Evolutionary conservation across 1,140 invertebrate species (phyloP).

Genomic region (Aphis craccivora): DNA sequence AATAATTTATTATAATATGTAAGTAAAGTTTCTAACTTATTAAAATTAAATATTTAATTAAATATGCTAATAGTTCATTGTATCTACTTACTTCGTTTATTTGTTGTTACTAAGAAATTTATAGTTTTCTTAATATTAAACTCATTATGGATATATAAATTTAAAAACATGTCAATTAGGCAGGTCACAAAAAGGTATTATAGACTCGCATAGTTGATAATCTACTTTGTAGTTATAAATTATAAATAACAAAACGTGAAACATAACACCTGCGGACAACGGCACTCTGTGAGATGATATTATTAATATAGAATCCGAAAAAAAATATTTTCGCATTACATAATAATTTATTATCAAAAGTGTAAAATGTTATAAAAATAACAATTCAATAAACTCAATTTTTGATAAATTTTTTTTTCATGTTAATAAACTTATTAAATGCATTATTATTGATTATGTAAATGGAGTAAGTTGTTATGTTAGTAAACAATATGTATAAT

Average conservation of each 20-base stretch:
- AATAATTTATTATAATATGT: background rate
- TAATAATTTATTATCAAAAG: background rate
- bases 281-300: background rate
- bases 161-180: constrained; percentile 17
- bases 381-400: background rate
- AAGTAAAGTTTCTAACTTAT: background rate
- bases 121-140: background rate
- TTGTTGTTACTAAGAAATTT: background rate
- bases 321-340: background rate
- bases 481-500: background rate
- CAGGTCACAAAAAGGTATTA: background rate
- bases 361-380: background rate
- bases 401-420: background rate
- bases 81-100: background rate
- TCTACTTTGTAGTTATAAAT: background rate
- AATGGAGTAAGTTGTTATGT: background rate
- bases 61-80: background rate
- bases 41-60: background rate
- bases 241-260: constrained; percentile 5
- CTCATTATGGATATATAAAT: background rate
- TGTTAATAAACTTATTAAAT: background rate
- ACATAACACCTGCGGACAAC: background rate
- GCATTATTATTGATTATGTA: background rate
- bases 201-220: background rate
- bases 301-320: background rate